Base-by-base conservation (phyloP, 2,113 vertebrate genomes). In the Plecotus auritus region DNA sequence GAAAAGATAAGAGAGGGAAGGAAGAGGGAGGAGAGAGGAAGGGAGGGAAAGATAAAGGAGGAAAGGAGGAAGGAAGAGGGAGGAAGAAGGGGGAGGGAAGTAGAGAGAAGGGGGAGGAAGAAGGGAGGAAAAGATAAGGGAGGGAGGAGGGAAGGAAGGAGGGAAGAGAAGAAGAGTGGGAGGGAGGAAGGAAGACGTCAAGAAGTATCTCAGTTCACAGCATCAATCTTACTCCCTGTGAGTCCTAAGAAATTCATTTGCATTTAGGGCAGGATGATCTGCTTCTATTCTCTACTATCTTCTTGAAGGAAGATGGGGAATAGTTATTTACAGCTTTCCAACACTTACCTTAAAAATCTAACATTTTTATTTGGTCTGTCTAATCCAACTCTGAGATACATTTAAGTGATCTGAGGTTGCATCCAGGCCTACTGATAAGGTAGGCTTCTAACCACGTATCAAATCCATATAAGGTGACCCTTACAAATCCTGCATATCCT, bases 81-180 rank as follows among this genome's bases (percentile, higher is more conserved):
- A 22, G 32, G 4, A 4, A 28, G 61, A 12, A 66, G 13, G 12
- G 28, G 4, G 64, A 12, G 5, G 9, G 20, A 16, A 2, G 2
- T 20, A 26, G 22, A 23, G 54, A 8, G 9, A 23, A 23, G 22
- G 1, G 56, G 56, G 56, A 14, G 59, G 16, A 28, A 5, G 1
- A 5, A 1, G 35, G 2, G 11, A 51, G 49, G 49, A 54, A 54
- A 54, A 54, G 51, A 54, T 54, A 54, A 54, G 17, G 17, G 42
- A n/a, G 4, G 51, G 23, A 2, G 18, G 1, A 28, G 9, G 1
- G 32, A 14, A 9, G 35, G n/a, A 18, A 9, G 4, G 18, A 10
- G 6, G 7, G 30, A 2, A 20, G 37, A 32, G 1, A 13, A 1
- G 26, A 2, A 9, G 5, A 16, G 14, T 4, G 11, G 28, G 10